Evolutionary conservation across 2,888 invertebrate species (phyloP).

Genomic region (Scaptomyza cyrtandrae): DNA sequence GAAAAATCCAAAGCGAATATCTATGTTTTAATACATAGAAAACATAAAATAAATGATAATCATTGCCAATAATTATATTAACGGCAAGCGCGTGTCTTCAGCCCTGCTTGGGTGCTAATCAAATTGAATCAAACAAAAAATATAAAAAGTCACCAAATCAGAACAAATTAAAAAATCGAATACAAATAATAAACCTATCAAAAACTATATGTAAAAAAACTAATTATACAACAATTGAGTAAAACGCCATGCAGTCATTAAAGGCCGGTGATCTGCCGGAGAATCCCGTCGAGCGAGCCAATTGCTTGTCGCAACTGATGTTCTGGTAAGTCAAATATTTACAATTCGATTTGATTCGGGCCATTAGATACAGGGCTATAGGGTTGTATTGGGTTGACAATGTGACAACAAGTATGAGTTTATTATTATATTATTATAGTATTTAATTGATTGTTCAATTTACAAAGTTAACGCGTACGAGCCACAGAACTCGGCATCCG

Average conservation of each 20-base stretch:
- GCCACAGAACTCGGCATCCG: not conserved
- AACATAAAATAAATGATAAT: not conserved
- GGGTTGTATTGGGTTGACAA: not conserved
- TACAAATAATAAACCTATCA: slow-evolving; percentile 2
- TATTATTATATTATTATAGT: slow-evolving; percentile 49
- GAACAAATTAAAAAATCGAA: slow-evolving; percentile 13
- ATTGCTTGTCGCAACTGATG: slow-evolving; percentile 87
- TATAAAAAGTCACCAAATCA: slow-evolving; percentile 24
- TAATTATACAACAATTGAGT: slow-evolving; percentile 6
- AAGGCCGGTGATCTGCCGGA: slow-evolving; percentile 84
- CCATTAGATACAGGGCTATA: not conserved
- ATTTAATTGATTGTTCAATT: slow-evolving; percentile 68
- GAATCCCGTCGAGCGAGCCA: slow-evolving; percentile 86
- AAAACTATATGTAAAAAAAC: slow-evolving; percentile 2
- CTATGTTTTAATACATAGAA: slow-evolving; percentile 30
- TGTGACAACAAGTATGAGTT: slow-evolving; percentile 40
- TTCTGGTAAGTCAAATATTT: slow-evolving; percentile 85
- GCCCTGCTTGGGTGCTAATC: slow-evolving; percentile 55
- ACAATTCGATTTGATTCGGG: not conserved
- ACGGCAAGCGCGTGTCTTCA: slow-evolving; percentile 62
- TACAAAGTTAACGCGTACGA: slow-evolving; percentile 33
- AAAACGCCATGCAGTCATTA: slow-evolving; percentile 79
- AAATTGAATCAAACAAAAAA: slow-evolving; percentile 20
- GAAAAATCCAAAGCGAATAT: slow-evolving; percentile 32
- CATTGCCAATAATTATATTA: slow-evolving; percentile 70